Evolutionary conservation across 2,888 invertebrate genomes (phyloP), one percentile per base, ranked within the genome.

Genomic region (Aspidapion aeneum): DNA sequence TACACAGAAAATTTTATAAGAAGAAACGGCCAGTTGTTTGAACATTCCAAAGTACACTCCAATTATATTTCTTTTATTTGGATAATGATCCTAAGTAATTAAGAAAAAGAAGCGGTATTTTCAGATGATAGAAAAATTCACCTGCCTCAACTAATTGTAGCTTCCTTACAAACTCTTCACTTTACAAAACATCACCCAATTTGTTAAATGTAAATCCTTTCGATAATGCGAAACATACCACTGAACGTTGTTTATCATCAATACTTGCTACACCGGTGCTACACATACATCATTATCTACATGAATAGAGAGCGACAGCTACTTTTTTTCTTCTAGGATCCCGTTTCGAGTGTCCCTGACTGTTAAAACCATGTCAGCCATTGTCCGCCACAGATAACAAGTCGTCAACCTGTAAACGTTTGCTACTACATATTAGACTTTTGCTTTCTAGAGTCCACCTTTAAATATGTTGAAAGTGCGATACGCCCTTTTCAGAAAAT

Each of bases 261-360:
- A 18, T 21, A 56, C 78, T 79, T 0, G 78, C 73, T 63, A 82
- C 80, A 1, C 81, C 82, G 1, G 83, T 83, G 83, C 82, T 65
- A 83, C 84, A 0, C 82, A 82, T 55, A 82, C 83, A 58, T 63
- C 63, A 35, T 64, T 74, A 58, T 83, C 83, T 48, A 67, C 67
- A 9, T 21, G 58, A 5, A 68, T 60, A 58, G 83, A 81, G 1
- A 84, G 84, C 51, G 77, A 74, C 72, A 85, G 70, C 1, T 84
- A 83, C 9, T 83, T 85, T 85, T 85, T 60, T 77, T 69, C 1
- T 83, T 75, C 1, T 85, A 69, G 65, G 82, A 0, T 56, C 65
- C 60, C 83, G 83, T 57, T 74, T 79, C 0, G 81, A 81, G 65
- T 85, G 85, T 0, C 81, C 85, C 85, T 85, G 85, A 64, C 82